A percentile compares a stretch with the other conserved stretches of the same genome.
Conservation (phyloP, 2,113 vertebrate genomes). For the Bungarus multicinctus region DNA sequence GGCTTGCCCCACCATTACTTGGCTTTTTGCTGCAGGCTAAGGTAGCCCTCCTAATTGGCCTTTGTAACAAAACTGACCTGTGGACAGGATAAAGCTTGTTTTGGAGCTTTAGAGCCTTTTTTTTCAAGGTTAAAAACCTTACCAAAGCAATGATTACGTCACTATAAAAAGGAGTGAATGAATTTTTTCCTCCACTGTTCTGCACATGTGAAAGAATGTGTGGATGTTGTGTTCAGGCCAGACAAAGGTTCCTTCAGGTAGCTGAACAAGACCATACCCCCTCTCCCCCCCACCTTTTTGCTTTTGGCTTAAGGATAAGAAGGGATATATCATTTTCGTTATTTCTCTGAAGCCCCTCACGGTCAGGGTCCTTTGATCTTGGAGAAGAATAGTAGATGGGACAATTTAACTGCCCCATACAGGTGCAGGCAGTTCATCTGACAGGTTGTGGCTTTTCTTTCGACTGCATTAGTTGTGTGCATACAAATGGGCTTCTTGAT, state of each 20-base stretch:
- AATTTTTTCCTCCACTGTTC: conserved; percentile 77
- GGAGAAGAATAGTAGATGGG: conserved; percentile 71
- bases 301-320: conserved; percentile 66
- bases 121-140: conserved; percentile 85
- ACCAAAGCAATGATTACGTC: conserved; percentile 76
- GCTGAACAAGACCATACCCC: conserved; percentile 54
- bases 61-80: conserved; percentile 98
- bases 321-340: conserved; percentile 69
- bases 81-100: conserved; percentile 94
- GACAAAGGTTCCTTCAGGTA: conserved; percentile 79
- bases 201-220: conserved; percentile 73
- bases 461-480: conserved; percentile 70
- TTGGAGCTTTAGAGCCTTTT: conserved; percentile 83
- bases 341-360: conserved; percentile 66
- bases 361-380: conserved; percentile 76
- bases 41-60: conserved; percentile 98
- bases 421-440: conserved; percentile 76
- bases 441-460: conserved; percentile 77
- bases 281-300: conserved; percentile 32
- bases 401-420: conserved; percentile 73
- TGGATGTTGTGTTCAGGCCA: conserved; percentile 64
- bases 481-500: conserved; percentile 73
- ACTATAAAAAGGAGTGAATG: conserved; percentile 74
- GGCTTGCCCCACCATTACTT: conserved; percentile 86
- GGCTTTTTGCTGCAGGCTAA: conserved; percentile 98